Conservation (phyloP, 2,113 vertebrate genomes). For the Enhydra lutris region DNA sequence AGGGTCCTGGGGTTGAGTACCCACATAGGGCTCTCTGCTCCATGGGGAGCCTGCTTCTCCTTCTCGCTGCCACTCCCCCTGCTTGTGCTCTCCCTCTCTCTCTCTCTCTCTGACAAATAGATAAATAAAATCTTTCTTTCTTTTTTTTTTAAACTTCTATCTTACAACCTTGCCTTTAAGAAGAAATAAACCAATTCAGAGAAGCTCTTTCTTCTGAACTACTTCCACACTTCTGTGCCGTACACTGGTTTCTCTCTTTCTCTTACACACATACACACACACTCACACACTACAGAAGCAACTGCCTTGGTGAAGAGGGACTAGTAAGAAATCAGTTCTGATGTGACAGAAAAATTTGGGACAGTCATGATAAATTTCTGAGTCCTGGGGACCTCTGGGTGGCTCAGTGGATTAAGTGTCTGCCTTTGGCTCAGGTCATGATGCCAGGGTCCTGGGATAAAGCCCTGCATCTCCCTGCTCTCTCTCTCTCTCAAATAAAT, state of each 20-base stretch:
- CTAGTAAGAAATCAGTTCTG: not conserved
- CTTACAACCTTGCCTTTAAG: not conserved
- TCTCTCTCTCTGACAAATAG: not conserved
- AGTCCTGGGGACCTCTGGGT: too few species aligned
- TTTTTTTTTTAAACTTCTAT: not conserved
- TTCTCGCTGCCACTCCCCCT: not conserved
- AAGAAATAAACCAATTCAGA: not conserved
- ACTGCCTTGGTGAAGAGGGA: not conserved
- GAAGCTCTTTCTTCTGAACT: not conserved
- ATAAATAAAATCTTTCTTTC: not conserved
- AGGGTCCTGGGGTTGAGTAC: not conserved
- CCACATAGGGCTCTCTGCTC: not conserved
- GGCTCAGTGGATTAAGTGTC: too few species aligned
- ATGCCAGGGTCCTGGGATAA: too few species aligned
- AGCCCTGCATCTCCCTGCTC: too few species aligned
- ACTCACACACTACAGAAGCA: not conserved
- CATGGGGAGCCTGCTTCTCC: not conserved
- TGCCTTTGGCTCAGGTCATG: too few species aligned
- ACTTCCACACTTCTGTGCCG: rapidly evolving
- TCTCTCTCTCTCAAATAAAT: too few species aligned
- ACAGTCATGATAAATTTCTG: not conserved
- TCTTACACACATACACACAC: not conserved
- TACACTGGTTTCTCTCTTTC: not conserved
- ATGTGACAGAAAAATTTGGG: not conserved
- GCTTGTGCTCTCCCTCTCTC: not conserved